Percentiles rank a stretch among this genome's conserved stretches.
Evolutionary conservation across 1,140 invertebrate species (phyloP).

Genomic region (Bombus difficillimus): DNA sequence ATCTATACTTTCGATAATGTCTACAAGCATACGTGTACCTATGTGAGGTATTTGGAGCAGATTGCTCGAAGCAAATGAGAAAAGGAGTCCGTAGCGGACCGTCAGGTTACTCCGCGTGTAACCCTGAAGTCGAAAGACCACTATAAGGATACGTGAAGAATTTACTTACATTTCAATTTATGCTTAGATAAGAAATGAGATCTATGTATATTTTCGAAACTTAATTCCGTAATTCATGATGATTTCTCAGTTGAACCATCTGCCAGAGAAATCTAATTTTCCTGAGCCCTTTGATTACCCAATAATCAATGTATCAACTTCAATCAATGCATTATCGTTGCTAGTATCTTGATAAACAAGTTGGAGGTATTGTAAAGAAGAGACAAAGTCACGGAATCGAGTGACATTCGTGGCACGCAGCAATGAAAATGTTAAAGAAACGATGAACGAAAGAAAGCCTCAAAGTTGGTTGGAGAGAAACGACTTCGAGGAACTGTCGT

Average conservation of each 20-base stretch:
- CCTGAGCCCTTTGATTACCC: rapidly evolving
- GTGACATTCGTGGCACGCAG: background rate
- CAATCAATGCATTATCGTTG: background rate
- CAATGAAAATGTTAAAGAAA: conserved; percentile 12
- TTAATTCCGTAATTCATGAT: no score
- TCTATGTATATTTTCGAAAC: no score
- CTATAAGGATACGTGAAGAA: background rate
- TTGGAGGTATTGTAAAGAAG: background rate
- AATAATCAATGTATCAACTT: background rate
- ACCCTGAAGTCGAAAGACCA: background rate
- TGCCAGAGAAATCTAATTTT: background rate
- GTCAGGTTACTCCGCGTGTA: background rate
- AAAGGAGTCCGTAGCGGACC: background rate
- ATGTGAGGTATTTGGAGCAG: background rate
- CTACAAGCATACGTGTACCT: background rate
- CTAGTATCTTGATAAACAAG: background rate
- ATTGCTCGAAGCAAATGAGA: background rate
- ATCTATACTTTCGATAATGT: background rate
- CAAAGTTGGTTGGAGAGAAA: background rate
- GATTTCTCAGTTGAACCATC: no score
- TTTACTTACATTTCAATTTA: background rate
- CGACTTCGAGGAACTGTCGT: conserved; percentile 55
- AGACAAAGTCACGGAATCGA: background rate
- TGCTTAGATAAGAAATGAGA: background rate
- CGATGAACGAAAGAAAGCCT: background rate